Base-by-base conservation (phyloP, 2,797 vertebrate species). In the Acanthopagrus latus region DNA sequence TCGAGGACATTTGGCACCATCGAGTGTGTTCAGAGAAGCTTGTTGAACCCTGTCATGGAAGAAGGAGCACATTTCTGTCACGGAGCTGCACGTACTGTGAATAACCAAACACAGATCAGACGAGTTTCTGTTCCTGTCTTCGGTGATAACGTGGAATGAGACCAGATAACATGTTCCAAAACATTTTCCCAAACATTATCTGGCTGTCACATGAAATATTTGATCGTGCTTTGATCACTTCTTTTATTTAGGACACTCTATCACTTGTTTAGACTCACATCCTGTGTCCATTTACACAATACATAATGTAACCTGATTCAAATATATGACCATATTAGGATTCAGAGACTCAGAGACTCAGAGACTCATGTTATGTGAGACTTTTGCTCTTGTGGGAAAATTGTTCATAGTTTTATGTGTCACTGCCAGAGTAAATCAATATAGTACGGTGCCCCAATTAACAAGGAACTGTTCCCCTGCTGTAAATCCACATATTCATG, bases 381-480 rank as follows among this genome's bases (percentile, higher is more conserved):
- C 43, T 67, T 72, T 62, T 70, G 50, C 71, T 89, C 80, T 68
- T 82, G 84, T 86, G 86, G 76, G 88, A 91, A 91, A 80, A 85
- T 70, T 59, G 60, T 74, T 72, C 43, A 87, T 82, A 64, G 52
- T 83, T 83, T 71, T 76, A 85, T 58, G 81, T 77, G 75, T 86
- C 82, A 74, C 55, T 81, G 78, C 55, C 47, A 72, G 47, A 79
- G 25, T 88, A 88, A 90, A 87, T 89, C 73, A 90, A 90, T 84
- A 81, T 66, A 76, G 43, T 43, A 44, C 55, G 64, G 21, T 62
- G 59, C 59, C 70, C 71, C 83, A 27, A 85, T 83, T 79, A 75
- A 60, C 73, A 63, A 46, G 62, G 41, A 79, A 65, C 64, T 50
- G 74, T 62, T 70, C 60, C 67, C 65, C 43, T 41, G 57, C 62